Evolutionary conservation across 2,888 invertebrate species (phyloP), one percentile per base, ranked within the genome.

Genomic region (Mythimna impura): DNA sequence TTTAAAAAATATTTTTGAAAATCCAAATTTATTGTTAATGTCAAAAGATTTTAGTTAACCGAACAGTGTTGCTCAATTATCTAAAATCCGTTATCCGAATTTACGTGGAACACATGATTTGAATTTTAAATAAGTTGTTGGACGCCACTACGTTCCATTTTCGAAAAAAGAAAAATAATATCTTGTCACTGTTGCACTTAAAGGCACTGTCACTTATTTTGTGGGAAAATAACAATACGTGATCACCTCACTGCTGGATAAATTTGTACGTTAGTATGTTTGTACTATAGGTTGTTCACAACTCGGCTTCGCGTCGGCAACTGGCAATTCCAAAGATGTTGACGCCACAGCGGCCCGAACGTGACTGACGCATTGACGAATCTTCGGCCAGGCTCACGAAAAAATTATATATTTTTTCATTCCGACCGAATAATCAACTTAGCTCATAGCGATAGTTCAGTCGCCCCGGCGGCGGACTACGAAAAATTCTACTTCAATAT

Each of bases 331-430:
- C 87, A 89, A 88, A 91, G 94, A 92, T 94, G 95, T 94, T 91
- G 91, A 91, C 95, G 93, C 93, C 92, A 87, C 85, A 88, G 89
- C 95, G 93, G 93, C 90, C 92, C 91, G 91, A 88, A 87, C 92
- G 92, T 93, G 93, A 96, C 96, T 96, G 96, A 94, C 95, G 95
- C 94, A 92, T 92, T 93, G 94, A 93, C 95, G 94, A 94, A 95
- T 95, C 95, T 95, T 94, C 93, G 91, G 90, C 89, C 91, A 91
- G 93, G 91, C 93, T 91, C 92, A 94, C 95, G 93, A 95, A 96
- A 94, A 96, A 95, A 93, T 91, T 92, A 93, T 92, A 93, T 93
- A 91, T 94, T 94, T 95, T 96, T 95, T 94, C 92, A 92, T 92
- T 93, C 93, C 91, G 88, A 86, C 93, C 92, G 95, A 94, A 95